A percentile compares a stretch with the other conserved stretches of the same genome.
These are phyloP conservation scores for Tetramorium alpestre DNA, from an alignment of 1,140 invertebrate species.

Conservation along the genomic window DNA sequence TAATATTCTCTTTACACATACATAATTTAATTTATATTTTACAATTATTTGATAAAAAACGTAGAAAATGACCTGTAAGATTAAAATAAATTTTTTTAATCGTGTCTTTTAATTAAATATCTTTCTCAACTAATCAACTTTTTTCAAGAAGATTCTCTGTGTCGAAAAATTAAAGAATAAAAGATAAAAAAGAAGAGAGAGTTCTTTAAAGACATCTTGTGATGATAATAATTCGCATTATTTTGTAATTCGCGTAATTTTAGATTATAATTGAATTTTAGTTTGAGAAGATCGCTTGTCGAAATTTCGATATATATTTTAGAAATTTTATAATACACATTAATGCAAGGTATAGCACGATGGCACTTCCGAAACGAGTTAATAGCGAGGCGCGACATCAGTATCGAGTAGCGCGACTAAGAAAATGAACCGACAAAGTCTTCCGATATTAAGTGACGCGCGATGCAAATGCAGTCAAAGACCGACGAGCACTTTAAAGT, in stretches of 20 bases:
- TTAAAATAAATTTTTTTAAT: neutral
- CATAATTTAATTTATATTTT: slow-evolving; percentile 22
- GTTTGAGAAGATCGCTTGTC: neutral
- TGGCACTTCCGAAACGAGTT: slow-evolving; percentile 22
- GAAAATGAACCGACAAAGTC: slow-evolving; percentile 45
- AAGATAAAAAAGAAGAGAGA: too few species aligned
- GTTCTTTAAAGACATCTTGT: too few species aligned
- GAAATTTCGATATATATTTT: neutral
- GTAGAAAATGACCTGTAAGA: neutral
- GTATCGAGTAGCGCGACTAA: slow-evolving; percentile 46
- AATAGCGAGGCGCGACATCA: slow-evolving; percentile 34
- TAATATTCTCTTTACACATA: too few species aligned
- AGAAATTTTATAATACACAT: neutral
- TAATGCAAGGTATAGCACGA: neutral
- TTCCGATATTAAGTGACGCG: slow-evolving; percentile 56
- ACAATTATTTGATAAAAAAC: neutral
- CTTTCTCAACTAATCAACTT: too few species aligned
- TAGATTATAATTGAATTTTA: neutral
- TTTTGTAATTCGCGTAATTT: neutral
- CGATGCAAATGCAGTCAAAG: slow-evolving; percentile 59
- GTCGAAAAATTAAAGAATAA: too few species aligned
- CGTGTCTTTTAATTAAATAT: too few species aligned
- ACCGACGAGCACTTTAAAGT: slow-evolving; percentile 50
- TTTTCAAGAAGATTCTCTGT: too few species aligned
- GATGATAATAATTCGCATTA: too few species aligned